These are phyloP conservation scores for Philhelius pedissequus DNA, from an alignment of 2,888 invertebrate genomes.

Conservation along the genomic window DNA sequence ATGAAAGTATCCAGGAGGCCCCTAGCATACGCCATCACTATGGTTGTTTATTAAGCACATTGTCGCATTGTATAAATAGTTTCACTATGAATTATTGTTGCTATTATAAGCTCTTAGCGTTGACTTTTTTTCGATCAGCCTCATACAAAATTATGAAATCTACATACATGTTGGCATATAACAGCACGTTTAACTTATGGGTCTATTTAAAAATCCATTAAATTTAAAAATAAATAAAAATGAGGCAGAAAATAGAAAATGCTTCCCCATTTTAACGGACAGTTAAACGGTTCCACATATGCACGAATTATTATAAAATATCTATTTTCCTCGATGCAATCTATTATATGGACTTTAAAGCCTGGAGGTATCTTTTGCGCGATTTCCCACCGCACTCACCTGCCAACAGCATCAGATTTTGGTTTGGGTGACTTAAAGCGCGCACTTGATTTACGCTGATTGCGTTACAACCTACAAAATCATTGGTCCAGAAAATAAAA, in stretches of 20 bases:
- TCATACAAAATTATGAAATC: background rate
- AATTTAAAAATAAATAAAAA: background rate
- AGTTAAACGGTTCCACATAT: conserved; percentile 17
- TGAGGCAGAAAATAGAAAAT: conserved; percentile 15
- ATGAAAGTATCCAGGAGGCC: too few species aligned
- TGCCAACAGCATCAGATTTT: conserved; percentile 32
- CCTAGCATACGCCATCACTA: too few species aligned
- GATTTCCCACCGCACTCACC: conserved; percentile 12
- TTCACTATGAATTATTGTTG: too few species aligned
- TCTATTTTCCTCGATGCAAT: conserved; percentile 34
- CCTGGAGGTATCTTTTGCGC: background rate
- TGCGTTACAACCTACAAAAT: conserved; percentile 63
- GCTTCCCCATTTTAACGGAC: conserved; percentile 26
- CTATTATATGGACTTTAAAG: conserved; percentile 37
- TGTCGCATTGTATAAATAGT: too few species aligned
- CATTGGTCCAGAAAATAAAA: conserved; percentile 29
- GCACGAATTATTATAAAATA: conserved; percentile 27
- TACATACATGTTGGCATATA: too few species aligned
- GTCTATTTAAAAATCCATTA: conserved; percentile 63
- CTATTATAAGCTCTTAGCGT: too few species aligned
- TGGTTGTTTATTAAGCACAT: too few species aligned
- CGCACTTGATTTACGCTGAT: conserved; percentile 67
- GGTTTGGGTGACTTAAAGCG: conserved; percentile 62
- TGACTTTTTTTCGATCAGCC: too few species aligned
- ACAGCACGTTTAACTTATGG: background rate